These are phyloP conservation scores for Drepana arcuata DNA, from an alignment of 1,140 invertebrate genomes.

Conservation along the genomic window DNA sequence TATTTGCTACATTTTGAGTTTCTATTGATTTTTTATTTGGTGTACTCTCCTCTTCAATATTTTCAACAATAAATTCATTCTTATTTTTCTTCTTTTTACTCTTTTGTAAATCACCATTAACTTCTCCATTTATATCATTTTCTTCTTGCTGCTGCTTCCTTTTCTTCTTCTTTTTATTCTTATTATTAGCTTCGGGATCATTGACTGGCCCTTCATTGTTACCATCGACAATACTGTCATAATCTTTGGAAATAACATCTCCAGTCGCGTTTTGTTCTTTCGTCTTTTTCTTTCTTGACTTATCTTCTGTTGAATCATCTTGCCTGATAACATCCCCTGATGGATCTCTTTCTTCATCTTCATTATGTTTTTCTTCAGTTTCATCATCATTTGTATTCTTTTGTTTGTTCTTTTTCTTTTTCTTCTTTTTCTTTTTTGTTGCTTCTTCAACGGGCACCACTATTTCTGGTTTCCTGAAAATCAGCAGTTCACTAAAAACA, in stretches of 20 bases:
- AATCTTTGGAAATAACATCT: conserved; percentile 1
- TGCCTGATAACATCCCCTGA: conserved; percentile 2
- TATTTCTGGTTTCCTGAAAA: conserved; percentile 54
- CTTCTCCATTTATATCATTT: conserved; percentile 13
- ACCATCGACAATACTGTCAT: conserved; percentile 10
- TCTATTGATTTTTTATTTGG: conserved; percentile 25
- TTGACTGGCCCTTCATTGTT: conserved; percentile 4
- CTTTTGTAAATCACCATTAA: conserved; percentile 5
- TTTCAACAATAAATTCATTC: conserved; percentile 21
- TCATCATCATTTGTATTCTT: conserved; percentile 11
- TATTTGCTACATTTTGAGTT: too few species aligned
- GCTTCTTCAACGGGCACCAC: conserved; percentile 37
- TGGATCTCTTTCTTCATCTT: conserved; percentile 12
- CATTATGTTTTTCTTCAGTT: conserved; percentile 12
- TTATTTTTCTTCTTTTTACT: conserved; percentile 3
- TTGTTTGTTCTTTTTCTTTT: conserved; percentile 32
- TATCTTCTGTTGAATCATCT: conserved; percentile 15
- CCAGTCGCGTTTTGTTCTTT: neutral
- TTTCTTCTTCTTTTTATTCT: conserved; percentile 25
- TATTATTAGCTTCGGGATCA: too few species aligned
- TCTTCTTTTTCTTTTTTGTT: conserved; percentile 48
- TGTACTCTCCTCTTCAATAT: conserved; percentile 7
- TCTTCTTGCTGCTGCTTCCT: conserved; percentile 16
- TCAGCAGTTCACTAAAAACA: neutral
- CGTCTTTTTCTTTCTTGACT: conserved; percentile 3